These are phyloP conservation scores for Acleris emargana DNA, from an alignment of 2,888 invertebrate species.

Conservation along the genomic window DNA sequence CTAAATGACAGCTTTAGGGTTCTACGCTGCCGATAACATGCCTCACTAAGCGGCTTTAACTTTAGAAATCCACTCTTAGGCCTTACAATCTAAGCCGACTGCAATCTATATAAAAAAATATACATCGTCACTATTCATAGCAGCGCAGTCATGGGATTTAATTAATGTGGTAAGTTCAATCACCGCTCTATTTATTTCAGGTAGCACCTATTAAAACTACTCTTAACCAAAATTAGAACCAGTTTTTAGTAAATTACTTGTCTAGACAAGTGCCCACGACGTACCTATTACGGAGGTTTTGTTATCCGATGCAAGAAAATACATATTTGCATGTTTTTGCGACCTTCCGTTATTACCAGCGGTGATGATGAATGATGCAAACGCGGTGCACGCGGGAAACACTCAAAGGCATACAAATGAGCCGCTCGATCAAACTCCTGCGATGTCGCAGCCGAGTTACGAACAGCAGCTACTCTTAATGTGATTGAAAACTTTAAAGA, in stretches of 20 bases:
- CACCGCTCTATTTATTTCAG: slow-evolving; percentile 9
- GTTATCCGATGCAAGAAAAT: no score
- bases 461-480: no score
- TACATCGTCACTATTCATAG: no score
- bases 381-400: slow-evolving; percentile 17
- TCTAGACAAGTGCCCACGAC: no score
- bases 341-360: no score
- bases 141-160: no score
- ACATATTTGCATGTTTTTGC: no score
- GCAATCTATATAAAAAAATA: no score
- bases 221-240: slow-evolving; percentile 9
- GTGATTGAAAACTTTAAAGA: no score
- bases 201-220: slow-evolving; percentile 11
- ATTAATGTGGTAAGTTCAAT: slow-evolving; percentile 6
- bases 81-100: no score
- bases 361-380: slow-evolving; percentile 16
- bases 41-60: slow-evolving; percentile 5
- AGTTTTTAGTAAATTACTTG: slow-evolving; percentile 1
- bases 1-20: slow-evolving; percentile 31
- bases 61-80: not conserved
- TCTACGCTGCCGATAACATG: slow-evolving; percentile 21
- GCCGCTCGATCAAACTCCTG: not conserved
- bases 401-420: slow-evolving; percentile 28
- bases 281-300: no score
- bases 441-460: not conserved